Conservation (phyloP, 2,113 vertebrate genomes). For the Eulemur macaco region DNA sequence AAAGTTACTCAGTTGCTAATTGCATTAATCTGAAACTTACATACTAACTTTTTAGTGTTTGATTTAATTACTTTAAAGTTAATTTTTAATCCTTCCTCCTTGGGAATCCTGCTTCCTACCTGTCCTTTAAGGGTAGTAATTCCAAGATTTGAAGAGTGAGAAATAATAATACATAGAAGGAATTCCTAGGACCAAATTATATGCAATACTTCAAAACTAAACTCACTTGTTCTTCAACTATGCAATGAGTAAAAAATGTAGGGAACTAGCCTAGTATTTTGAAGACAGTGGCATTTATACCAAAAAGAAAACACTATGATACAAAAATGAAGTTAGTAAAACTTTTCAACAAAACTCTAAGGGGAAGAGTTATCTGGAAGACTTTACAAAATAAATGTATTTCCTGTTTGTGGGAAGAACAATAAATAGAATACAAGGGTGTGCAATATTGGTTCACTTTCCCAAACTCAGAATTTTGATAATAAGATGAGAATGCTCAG, state of each 20-base stretch:
- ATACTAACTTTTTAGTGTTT: too few species aligned
- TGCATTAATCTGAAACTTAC: too few species aligned
- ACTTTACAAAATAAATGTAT: background rate
- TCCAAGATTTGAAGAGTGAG: background rate
- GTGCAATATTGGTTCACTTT: background rate
- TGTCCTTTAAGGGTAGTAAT: background rate
- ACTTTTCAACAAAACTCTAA: background rate
- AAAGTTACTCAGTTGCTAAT: too few species aligned
- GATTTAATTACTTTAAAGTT: too few species aligned
- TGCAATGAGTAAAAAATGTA: background rate
- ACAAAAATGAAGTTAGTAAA: background rate
- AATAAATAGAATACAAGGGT: background rate
- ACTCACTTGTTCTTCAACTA: background rate
- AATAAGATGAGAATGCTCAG: background rate
- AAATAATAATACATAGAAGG: background rate
- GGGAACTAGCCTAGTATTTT: background rate
- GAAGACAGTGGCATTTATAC: background rate
- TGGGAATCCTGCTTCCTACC: background rate
- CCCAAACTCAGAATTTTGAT: background rate
- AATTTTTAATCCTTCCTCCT: background rate
- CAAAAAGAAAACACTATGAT: background rate
- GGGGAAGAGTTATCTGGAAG: background rate
- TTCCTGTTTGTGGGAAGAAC: background rate
- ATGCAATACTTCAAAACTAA: background rate
- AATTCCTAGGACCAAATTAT: background rate